Evolutionary conservation across 37 sponge, comb jelly and placozoan species (phyloP).

Genomic region (Ianthella basta): DNA sequence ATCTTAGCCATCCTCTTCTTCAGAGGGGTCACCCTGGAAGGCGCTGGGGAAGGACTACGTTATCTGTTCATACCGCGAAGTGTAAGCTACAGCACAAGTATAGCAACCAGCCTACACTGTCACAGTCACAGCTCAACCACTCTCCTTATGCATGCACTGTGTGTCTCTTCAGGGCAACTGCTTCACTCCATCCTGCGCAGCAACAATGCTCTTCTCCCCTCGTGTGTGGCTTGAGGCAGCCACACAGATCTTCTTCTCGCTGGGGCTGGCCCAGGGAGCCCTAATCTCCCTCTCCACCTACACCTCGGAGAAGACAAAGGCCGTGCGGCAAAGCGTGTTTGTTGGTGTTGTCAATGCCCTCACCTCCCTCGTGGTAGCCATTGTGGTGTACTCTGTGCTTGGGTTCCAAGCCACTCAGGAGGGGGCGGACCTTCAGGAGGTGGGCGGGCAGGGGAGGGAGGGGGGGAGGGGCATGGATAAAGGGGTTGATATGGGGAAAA

Average conservation of each 20-base stretch:
- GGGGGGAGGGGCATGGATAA: background rate
- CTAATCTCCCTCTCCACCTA: slow-evolving; percentile 93
- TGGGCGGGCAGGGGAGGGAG: slow-evolving; percentile 13
- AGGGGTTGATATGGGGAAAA: too few relatives aligned
- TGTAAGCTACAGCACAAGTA: slow-evolving; percentile 2
- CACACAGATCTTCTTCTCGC: slow-evolving; percentile 97
- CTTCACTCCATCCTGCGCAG: slow-evolving; percentile 3
- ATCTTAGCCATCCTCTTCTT: slow-evolving; percentile 89
- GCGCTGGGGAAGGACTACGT: slow-evolving; percentile 87
- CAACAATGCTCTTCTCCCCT: slow-evolving; percentile 49
- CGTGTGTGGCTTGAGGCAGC: slow-evolving; percentile 95
- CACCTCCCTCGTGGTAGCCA: slow-evolving; percentile 87
- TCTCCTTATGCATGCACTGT: too few relatives aligned
- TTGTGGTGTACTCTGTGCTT: slow-evolving; percentile 88
- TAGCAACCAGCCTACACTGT: too few relatives aligned
- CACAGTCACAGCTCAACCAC: too few relatives aligned
- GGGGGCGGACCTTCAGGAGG: slow-evolving; percentile 34
- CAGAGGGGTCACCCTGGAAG: slow-evolving; percentile 93
- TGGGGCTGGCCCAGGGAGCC: slow-evolving; percentile 87
- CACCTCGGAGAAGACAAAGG: slow-evolving; percentile 68
- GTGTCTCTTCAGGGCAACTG: background rate
- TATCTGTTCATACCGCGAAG: slow-evolving; percentile 76
- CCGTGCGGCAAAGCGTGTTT: slow-evolving; percentile 72
- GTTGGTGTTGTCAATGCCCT: slow-evolving; percentile 85
- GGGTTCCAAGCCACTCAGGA: slow-evolving; percentile 75